Conservation (phyloP, 2,797 vertebrate species). For the Discoglossus pictus region DNA sequence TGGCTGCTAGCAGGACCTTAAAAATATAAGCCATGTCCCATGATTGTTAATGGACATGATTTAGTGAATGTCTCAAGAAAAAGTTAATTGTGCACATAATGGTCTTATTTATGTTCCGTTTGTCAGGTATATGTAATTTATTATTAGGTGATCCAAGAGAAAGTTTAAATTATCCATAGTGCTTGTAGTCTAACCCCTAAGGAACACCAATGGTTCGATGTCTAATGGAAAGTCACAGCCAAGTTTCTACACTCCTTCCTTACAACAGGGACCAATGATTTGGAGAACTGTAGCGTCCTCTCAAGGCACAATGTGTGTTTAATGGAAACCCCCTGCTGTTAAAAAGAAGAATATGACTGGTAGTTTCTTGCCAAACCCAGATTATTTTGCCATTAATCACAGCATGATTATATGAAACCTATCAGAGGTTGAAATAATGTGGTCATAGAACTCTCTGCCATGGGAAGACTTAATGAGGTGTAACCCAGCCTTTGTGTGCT, state of each 20-base stretch:
- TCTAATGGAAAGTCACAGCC: too few species aligned
- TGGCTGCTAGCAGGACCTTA: conserved; percentile 65
- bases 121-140: conserved; percentile 9
- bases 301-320: not conserved
- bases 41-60: conserved; percentile 62
- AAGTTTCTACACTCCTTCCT: too few species aligned
- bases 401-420: too few species aligned
- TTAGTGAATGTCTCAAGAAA: conserved; percentile 66
- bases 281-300: not conserved
- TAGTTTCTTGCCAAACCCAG: not conserved
- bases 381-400: too few species aligned
- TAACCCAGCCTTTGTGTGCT: not conserved
- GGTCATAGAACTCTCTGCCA: too few species aligned
- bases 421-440: too few species aligned
- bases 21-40: conserved; percentile 63
- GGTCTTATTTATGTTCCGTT: not conserved
- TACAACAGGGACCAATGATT: too few species aligned
- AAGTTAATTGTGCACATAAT: conserved; percentile 16
- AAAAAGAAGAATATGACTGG: not conserved
- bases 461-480: conserved; percentile 4
- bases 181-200: too few species aligned
- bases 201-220: too few species aligned
- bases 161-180: too few species aligned
- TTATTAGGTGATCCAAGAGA: too few species aligned
- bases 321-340: not conserved